These are phyloP conservation scores for Aelia acuminata DNA, from an alignment of 2,888 invertebrate species.

Conservation along the genomic window DNA sequence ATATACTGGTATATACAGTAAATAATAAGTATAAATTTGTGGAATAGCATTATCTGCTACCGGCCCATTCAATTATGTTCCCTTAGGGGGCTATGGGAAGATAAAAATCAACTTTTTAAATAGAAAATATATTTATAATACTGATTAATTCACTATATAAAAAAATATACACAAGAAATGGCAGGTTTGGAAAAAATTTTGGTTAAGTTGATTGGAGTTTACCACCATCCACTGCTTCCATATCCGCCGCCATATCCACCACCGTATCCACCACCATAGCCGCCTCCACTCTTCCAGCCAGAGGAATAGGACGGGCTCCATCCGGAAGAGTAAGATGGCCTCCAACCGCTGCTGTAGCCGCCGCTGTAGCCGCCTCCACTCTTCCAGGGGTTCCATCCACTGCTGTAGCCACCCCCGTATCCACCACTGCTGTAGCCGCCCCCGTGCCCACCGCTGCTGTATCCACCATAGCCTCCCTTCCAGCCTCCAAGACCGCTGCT, in stretches of 20 bases:
- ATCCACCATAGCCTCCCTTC: constrained; percentile 26
- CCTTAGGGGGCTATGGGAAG: background rate
- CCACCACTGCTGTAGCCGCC: constrained; percentile 48
- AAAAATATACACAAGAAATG: constrained; percentile 42
- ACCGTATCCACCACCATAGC: constrained; percentile 37
- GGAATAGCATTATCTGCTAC: too few relatives aligned
- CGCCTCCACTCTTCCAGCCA: constrained; percentile 42
- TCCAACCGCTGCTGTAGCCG: constrained; percentile 34
- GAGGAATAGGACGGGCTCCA: constrained; percentile 6
- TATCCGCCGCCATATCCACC: constrained; percentile 32
- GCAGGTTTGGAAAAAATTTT: background rate
- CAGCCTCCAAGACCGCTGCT: background rate
- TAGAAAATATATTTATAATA: constrained; percentile 49
- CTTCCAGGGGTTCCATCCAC: constrained; percentile 56
- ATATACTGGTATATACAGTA: too few relatives aligned
- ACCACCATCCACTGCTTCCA: constrained; percentile 56
- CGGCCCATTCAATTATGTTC: too few relatives aligned
- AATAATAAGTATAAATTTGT: too few relatives aligned
- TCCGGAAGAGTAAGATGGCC: background rate
- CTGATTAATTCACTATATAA: constrained; percentile 51
- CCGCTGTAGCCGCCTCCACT: constrained; percentile 38
- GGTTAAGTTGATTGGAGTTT: background rate
- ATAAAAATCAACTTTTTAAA: background rate
- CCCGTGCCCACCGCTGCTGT: constrained; percentile 23
- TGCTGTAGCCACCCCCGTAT: constrained; percentile 44